phyloP scores from a whole-genome alignment of 2,888 invertebrate species.

The Stegophylla sp. region DNA sequence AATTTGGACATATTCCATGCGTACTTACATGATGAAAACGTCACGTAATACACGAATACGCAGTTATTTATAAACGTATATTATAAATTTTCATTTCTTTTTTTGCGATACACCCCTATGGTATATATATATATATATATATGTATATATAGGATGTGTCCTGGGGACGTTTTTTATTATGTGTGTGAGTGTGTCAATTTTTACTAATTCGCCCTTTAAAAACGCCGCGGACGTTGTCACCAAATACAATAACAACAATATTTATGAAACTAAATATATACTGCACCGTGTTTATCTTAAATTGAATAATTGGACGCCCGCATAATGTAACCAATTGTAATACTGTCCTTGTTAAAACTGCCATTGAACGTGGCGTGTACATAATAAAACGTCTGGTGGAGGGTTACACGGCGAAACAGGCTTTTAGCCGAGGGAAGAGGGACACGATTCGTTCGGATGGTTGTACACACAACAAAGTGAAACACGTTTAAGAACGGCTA shows the following conservation, averaged over 20 bases:
- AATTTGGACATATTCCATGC: constrained; percentile 1
- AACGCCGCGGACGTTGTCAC: constrained; percentile 52
- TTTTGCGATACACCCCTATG: constrained; percentile 8
- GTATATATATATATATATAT: too few relatives aligned
- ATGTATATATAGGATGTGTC: neutral
- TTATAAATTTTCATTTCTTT: neutral
- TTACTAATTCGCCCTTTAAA: constrained; percentile 48
- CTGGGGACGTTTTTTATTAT: neutral
- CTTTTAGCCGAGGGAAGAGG: constrained; percentile 14
- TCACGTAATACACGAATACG: neutral
- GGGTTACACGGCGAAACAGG: constrained; percentile 46
- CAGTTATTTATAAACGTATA: neutral
- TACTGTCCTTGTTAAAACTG: constrained; percentile 49
- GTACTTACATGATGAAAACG: neutral
- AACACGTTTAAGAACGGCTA: constrained; percentile 23
- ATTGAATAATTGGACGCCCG: constrained; percentile 59
- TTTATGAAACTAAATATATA: constrained; percentile 43
- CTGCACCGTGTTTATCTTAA: constrained; percentile 47
- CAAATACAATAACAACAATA: constrained; percentile 45
- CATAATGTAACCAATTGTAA: constrained; percentile 57
- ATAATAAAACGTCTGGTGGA: neutral
- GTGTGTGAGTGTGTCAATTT: neutral
- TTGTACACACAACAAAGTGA: neutral
- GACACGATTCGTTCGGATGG: constrained; percentile 7
- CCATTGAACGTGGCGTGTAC: constrained; percentile 25